A percentile compares a stretch with the other conserved stretches of the same genome.
These are phyloP conservation scores for Pomacea canaliculata DNA, from an alignment of 2,888 invertebrate genomes.

Conservation along the genomic window DNA sequence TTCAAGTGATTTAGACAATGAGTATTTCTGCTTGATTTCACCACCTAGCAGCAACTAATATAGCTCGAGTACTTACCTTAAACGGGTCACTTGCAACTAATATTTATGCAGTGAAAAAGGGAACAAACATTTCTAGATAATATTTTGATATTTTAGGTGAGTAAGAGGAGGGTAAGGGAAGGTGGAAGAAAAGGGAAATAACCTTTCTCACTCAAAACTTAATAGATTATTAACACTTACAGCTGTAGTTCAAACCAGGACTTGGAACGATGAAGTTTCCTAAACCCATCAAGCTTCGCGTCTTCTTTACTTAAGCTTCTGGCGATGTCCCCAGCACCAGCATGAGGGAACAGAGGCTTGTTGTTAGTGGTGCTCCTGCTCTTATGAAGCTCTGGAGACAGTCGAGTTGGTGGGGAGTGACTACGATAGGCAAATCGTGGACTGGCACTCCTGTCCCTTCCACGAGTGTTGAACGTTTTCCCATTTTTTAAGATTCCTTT, in stretches of 20 bases:
- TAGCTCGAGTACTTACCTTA: too few relatives aligned
- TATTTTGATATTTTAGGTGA: too few relatives aligned
- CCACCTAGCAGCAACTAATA: too few relatives aligned
- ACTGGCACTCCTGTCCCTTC: conserved; percentile 31
- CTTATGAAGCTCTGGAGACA: conserved; percentile 25
- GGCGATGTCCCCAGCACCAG: conserved; percentile 22
- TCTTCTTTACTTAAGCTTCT: conserved; percentile 26
- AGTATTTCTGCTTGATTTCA: too few relatives aligned
- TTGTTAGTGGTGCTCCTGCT: conserved; percentile 1
- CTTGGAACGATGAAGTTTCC: conserved; percentile 30
- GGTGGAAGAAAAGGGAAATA: too few relatives aligned
- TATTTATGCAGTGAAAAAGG: not conserved
- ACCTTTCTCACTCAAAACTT: too few relatives aligned
- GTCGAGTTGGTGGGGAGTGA: conserved; percentile 32
- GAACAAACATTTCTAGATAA: too few relatives aligned
- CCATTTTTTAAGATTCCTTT: conserved; percentile 32
- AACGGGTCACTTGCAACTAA: not conserved
- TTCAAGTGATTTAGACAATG: too few relatives aligned
- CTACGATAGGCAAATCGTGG: conserved; percentile 20
- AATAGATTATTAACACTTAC: conserved; percentile 22
- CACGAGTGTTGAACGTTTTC: not conserved
- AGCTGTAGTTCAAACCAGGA: conserved; percentile 39
- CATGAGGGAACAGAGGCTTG: conserved; percentile 18
- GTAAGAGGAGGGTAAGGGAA: too few relatives aligned
- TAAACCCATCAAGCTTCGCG: conserved; percentile 4